These are phyloP conservation scores for Mystacides longicornis DNA, from an alignment of 2,888 invertebrate genomes.

Conservation along the genomic window DNA sequence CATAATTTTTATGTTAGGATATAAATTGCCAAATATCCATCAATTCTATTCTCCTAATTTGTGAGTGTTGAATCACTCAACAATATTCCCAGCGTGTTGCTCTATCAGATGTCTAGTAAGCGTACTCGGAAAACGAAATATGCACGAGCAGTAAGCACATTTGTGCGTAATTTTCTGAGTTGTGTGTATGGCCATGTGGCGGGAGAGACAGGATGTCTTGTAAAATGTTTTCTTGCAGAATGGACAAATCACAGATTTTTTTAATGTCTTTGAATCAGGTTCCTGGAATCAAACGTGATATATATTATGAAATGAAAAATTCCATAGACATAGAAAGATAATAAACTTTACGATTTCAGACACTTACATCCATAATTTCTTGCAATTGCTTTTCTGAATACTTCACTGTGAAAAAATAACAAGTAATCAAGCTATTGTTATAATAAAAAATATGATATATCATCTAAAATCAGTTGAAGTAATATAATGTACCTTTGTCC, in stretches of 20 bases:
- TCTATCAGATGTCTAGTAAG: constrained; percentile 17
- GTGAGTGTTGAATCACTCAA: no score
- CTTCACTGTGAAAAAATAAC: not conserved
- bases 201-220: constrained; percentile 13
- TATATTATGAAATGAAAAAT: no score
- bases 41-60: no score
- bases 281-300: no score
- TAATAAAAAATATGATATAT: not conserved
- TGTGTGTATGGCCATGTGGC: constrained; percentile 16
- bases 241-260: constrained; percentile 6
- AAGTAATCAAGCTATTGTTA: not conserved
- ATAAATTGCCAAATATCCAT: no score
- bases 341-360: no score
- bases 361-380: not conserved
- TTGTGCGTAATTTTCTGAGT: not conserved
- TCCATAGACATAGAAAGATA: no score
- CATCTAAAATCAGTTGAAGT: not conserved
- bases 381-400: not conserved
- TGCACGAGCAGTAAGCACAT: constrained; percentile 13
- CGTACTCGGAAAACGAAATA: constrained; percentile 16
- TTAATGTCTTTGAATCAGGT: not conserved
- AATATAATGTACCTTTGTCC: constrained; percentile 10
- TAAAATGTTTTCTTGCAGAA: constrained; percentile 17
- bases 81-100: constrained; percentile 12
- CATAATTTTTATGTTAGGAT: no score